These are phyloP conservation scores for Ephestia elutella DNA, from an alignment of 1,140 invertebrate species.

Conservation along the genomic window DNA sequence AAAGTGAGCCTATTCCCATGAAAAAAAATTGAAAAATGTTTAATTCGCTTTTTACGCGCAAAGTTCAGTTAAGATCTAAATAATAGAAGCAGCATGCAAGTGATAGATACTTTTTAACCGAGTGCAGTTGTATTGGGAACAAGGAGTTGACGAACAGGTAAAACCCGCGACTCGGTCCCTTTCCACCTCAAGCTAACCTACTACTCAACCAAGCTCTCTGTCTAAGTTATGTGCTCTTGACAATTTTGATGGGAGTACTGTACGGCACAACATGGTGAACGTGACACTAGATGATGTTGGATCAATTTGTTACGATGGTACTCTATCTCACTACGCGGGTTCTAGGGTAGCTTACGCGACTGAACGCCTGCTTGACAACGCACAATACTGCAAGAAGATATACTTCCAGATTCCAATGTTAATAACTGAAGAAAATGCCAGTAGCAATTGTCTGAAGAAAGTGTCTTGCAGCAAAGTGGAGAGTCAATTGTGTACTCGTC, in stretches of 20 bases:
- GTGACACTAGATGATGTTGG: slow-evolving; percentile 64
- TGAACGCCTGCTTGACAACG: slow-evolving; percentile 58
- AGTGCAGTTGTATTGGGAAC: slow-evolving; percentile 64
- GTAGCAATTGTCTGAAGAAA: slow-evolving; percentile 14
- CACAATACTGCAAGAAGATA: slow-evolving; percentile 60
- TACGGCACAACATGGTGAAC: slow-evolving; percentile 61
- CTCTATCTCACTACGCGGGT: slow-evolving; percentile 65
- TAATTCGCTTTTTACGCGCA: background rate
- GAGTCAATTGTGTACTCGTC: slow-evolving; percentile 67
- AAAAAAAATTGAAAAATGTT: slow-evolving; percentile 5
- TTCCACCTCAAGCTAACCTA: slow-evolving; percentile 64
- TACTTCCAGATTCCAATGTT: slow-evolving; percentile 8
- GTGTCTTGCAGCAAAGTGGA: slow-evolving; percentile 64
- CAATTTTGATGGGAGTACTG: slow-evolving; percentile 51
- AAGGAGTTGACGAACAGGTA: slow-evolving; percentile 56
- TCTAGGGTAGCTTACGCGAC: slow-evolving; percentile 69
- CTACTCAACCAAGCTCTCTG: slow-evolving; percentile 63
- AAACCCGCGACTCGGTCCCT: slow-evolving; percentile 52
- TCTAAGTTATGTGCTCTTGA: slow-evolving; percentile 63
- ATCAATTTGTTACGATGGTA: slow-evolving; percentile 63
- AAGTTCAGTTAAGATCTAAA: slow-evolving; percentile 33
- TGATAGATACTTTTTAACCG: slow-evolving; percentile 61
- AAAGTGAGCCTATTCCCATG: slow-evolving; percentile 1
- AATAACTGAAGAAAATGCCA: slow-evolving; percentile 3
- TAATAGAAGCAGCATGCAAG: slow-evolving; percentile 70